phyloP scores from a whole-genome alignment of 2,888 invertebrate genomes.

The Drosophila imparisetae region DNA sequence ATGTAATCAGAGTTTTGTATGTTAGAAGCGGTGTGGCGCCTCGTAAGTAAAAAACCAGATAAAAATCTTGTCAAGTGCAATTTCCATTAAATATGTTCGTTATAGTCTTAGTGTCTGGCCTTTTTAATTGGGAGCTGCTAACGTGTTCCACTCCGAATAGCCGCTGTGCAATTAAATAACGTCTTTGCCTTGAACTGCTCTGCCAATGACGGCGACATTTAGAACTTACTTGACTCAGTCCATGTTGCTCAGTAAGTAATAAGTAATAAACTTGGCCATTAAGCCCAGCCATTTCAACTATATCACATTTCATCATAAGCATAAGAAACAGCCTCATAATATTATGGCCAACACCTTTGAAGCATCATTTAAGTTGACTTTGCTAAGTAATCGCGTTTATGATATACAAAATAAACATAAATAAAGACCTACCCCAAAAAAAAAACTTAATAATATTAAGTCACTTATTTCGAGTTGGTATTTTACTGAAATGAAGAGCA shows the following conservation, averaged over 20 bases:
- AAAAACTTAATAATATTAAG: slow-evolving; percentile 6
- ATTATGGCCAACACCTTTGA: slow-evolving; percentile 18
- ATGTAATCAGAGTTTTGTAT: slow-evolving; percentile 27
- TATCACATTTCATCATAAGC: neutral
- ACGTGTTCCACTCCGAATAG: slow-evolving; percentile 76
- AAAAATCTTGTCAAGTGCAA: slow-evolving; percentile 68
- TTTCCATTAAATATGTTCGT: slow-evolving; percentile 71
- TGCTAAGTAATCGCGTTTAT: neutral
- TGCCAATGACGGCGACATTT: slow-evolving; percentile 66
- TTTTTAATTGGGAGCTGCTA: slow-evolving; percentile 78
- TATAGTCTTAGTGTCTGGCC: slow-evolving; percentile 62
- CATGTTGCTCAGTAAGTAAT: slow-evolving; percentile 6
- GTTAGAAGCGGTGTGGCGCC: slow-evolving; percentile 37
- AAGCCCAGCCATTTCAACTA: slow-evolving; percentile 30
- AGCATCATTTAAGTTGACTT: neutral
- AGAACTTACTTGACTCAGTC: slow-evolving; percentile 69
- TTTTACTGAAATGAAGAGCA: neutral
- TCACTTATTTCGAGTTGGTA: neutral
- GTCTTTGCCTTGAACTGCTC: slow-evolving; percentile 81
- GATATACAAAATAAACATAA: slow-evolving; percentile 4
- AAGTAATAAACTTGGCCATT: slow-evolving; percentile 38
- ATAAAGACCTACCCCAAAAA: slow-evolving; percentile 59
- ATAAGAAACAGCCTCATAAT: neutral
- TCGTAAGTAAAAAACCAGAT: slow-evolving; percentile 30
- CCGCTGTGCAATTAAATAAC: slow-evolving; percentile 74